These are phyloP conservation scores for Agapornis canus DNA, from an alignment of 2,797 vertebrate species.

Conservation along the genomic window DNA sequence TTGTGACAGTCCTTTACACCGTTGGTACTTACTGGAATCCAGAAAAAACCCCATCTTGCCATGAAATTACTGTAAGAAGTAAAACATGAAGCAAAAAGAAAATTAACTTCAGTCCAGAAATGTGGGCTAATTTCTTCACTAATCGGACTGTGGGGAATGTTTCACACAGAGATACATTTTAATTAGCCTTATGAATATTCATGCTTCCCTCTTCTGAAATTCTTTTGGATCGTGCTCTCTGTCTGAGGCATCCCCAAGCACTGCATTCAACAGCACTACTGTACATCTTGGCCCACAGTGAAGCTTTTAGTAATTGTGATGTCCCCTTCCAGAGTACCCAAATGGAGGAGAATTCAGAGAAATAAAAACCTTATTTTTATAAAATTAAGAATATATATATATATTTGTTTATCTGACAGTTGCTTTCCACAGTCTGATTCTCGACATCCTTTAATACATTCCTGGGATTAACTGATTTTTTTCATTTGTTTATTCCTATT, in stretches of 20 bases:
- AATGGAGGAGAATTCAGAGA: not conserved
- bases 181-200: conserved; percentile 63
- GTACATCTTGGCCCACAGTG: not conserved
- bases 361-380: not conserved
- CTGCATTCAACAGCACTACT: not conserved
- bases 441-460: not conserved
- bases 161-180: conserved; percentile 43
- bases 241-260: not conserved
- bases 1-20: not conserved
- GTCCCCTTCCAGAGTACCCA: not conserved
- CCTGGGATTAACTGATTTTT: not conserved
- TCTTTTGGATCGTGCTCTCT: not conserved
- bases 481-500: not conserved
- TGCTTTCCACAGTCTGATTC: not conserved
- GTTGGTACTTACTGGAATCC: not conserved
- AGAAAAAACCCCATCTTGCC: not conserved
- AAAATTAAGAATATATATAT: not conserved
- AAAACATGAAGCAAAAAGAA: conserved; percentile 17
- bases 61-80: not conserved
- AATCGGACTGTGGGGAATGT: conserved; percentile 37
- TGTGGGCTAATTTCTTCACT: conserved; percentile 49
- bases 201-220: not conserved
- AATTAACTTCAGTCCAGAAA: conserved; percentile 28
- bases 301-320: not conserved
- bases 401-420: not conserved